Evolutionary conservation across 1,140 invertebrate species (phyloP).

Genomic region (Lethrus apterus): DNA sequence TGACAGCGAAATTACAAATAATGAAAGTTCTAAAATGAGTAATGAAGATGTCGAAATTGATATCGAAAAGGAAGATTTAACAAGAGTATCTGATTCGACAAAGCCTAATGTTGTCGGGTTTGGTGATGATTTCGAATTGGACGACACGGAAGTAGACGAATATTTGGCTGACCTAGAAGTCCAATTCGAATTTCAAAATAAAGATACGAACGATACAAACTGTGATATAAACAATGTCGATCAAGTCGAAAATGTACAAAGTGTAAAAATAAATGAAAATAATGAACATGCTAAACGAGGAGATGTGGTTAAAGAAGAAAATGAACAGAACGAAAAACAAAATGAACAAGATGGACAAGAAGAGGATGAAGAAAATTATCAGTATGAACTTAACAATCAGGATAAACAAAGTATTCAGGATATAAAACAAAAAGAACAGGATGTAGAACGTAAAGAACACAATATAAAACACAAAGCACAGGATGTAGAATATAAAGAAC

Average conservation of each 20-base stretch:
- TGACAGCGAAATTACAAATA: too few species aligned
- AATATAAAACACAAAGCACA: too few species aligned
- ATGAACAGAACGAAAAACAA: neutral
- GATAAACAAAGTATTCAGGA: too few species aligned
- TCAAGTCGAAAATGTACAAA: neutral
- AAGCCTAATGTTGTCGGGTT: constrained; percentile 3
- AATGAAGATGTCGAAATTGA: neutral
- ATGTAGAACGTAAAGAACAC: too few species aligned
- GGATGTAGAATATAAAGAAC: too few species aligned
- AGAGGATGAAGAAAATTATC: too few species aligned
- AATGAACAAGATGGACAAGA: neutral
- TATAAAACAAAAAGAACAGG: too few species aligned
- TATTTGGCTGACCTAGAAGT: constrained; percentile 5
- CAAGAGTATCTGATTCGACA: neutral
- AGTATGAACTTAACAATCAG: too few species aligned
- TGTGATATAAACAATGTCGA: too few species aligned
- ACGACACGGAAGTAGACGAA: constrained; percentile 3
- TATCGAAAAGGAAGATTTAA: neutral
- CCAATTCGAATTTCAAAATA: constrained; percentile 4
- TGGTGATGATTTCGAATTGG: neutral
- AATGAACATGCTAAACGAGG: neutral
- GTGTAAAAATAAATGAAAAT: neutral
- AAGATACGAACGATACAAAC: too few species aligned
- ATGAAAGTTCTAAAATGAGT: neutral
- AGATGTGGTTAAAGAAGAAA: too few species aligned